These are phyloP conservation scores for Myiopsitta monachus DNA, from an alignment of 2,113 vertebrate genomes.

Conservation along the genomic window DNA sequence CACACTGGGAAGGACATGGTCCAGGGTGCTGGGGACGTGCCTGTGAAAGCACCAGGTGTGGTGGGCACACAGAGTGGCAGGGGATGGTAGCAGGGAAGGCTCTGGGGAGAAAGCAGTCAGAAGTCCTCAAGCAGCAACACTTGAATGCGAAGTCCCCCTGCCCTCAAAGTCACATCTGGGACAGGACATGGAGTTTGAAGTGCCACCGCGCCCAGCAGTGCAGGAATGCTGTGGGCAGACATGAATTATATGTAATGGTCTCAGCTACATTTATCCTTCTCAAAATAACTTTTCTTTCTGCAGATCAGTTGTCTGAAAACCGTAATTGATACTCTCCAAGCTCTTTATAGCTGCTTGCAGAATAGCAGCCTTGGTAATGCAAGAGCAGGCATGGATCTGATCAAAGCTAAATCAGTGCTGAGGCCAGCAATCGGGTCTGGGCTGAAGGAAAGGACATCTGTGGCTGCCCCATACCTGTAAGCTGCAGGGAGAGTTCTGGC, in stretches of 20 bases:
- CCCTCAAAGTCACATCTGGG: not conserved
- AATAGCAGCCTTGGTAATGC: not conserved
- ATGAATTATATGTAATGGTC: not conserved
- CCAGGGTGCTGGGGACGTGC: not conserved
- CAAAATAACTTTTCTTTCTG: conserved; percentile 39
- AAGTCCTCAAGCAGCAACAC: not conserved
- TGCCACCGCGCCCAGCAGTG: not conserved
- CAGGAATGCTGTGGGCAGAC: not conserved
- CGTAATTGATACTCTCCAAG: conserved; percentile 5
- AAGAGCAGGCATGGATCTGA: not conserved
- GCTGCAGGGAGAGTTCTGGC: not conserved
- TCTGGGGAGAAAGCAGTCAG: not conserved
- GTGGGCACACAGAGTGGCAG: not conserved
- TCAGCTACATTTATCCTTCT: conserved; percentile 16
- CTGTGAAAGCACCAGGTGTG: not conserved
- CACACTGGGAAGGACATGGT: not conserved
- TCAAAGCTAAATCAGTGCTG: conserved; percentile 18
- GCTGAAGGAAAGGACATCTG: not conserved
- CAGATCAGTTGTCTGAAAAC: conserved; percentile 36
- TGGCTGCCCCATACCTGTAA: not conserved
- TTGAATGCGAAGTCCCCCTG: rapidly evolving
- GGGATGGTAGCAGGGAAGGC: not conserved
- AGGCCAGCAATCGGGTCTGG: not conserved
- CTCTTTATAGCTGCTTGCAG: not conserved
- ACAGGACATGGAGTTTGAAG: not conserved